Evolutionary conservation across 2,797 vertebrate genomes (phyloP), one percentile per base, ranked within the genome.

Genomic region (Platalea minor): DNA sequence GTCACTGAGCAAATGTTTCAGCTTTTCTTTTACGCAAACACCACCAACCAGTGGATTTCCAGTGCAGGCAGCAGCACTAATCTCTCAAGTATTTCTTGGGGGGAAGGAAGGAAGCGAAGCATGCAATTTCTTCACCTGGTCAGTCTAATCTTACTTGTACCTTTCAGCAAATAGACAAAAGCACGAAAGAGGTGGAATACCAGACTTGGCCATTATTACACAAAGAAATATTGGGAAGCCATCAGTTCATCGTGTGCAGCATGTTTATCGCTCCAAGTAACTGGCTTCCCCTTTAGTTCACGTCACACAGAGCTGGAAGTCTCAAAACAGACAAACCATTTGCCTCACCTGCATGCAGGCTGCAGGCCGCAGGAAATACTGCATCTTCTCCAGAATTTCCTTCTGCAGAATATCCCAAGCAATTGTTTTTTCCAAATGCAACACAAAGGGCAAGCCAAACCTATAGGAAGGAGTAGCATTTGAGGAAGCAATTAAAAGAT

Each of bases 311-410:
- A 41, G 56, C 39, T 68, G 26, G 46, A 74, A 43, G 37, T 15
- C 28, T 41, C 59, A 60, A 16, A 31, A 7, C 50, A 76, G 41
- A 53, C 1, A 2, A 54, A 10, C 23, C 24, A 13, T 24, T 2
- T 35, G 39, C 16, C 96, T 92, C 95, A 99, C 99, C 99, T 99
- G 99, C 96, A 99, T 97, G 97, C 99, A 99, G 78, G 99, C 99
- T 9, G 99, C 98, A 51, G 99, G 99, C 76, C 99, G 99, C 96
- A 99, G 97, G 61, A 99, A 98, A 95, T 99, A 99, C 76, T 99
- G 99, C 99, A 99, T 99, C 97, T 99, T 99, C 98, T 99, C 99
- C 97, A 99, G 97, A 89, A 99, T 99, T 72, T 99, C 99, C 96
- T 99, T 99, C 97, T 99, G 99, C 37, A 99, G 98, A 63, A 98